Conservation (phyloP, 37 sponge, comb jelly and placozoan species). For the Theonella swinhoei region DNA sequence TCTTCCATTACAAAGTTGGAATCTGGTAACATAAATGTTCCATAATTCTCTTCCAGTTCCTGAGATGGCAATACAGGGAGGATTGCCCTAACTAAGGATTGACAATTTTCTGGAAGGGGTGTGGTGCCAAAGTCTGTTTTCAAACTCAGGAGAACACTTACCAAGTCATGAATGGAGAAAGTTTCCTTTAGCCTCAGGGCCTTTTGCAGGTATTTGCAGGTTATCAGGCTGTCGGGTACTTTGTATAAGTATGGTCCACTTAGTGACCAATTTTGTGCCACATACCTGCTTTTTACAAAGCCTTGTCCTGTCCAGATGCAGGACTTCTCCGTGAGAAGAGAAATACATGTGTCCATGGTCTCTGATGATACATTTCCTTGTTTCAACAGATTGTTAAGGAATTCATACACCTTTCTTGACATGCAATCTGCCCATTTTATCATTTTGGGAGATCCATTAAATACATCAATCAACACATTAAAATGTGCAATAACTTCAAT, state of each 20-base stretch:
- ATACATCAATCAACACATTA: slow-evolving; percentile 16
- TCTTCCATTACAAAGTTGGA: neutral
- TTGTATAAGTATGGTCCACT: slow-evolving; percentile 57
- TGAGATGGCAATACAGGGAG: neutral
- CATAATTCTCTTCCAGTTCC: neutral
- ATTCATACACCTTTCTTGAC: slow-evolving; percentile 16
- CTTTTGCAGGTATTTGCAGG: slow-evolving; percentile 3
- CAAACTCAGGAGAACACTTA: slow-evolving; percentile 48
- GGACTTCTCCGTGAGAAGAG: neutral
- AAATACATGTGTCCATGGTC: too few species aligned
- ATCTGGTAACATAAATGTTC: slow-evolving; percentile 22
- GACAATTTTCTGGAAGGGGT: slow-evolving; percentile 6
- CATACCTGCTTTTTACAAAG: slow-evolving; percentile 13
- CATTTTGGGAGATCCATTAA: neutral
- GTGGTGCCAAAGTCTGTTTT: slow-evolving; percentile 18
- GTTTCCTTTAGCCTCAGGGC: slow-evolving; percentile 17
- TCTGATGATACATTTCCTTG: neutral
- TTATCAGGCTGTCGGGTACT: slow-evolving; percentile 22
- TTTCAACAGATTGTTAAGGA: slow-evolving; percentile 6
- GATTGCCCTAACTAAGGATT: slow-evolving; percentile 1
- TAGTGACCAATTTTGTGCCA: slow-evolving; percentile 25
- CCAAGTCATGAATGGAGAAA: slow-evolving; percentile 36
- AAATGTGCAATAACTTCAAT: slow-evolving; percentile 34
- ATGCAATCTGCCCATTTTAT: neutral
- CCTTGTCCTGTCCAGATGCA: slow-evolving; percentile 57